Conservation (phyloP, 2,888 invertebrate genomes). For the Thymelicus lineola region DNA sequence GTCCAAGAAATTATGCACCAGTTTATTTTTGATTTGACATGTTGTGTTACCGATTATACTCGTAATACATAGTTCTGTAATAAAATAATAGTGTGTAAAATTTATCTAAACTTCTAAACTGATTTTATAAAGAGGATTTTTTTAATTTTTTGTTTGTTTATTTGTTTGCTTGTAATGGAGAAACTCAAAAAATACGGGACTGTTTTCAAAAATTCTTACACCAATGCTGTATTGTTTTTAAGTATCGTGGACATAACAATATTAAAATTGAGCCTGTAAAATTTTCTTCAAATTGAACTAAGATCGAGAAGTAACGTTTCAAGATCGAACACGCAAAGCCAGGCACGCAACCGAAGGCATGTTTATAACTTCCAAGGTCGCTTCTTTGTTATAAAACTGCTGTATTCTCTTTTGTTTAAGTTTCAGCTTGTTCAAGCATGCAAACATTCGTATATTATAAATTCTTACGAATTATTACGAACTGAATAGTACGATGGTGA, state of each 20-base stretch:
- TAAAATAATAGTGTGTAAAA: too few relatives aligned
- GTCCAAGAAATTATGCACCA: too few relatives aligned
- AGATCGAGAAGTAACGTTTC: background rate
- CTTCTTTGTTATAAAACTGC: slow-evolving; percentile 29
- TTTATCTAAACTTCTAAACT: too few relatives aligned
- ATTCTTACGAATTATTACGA: slow-evolving; percentile 26
- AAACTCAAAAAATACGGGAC: too few relatives aligned
- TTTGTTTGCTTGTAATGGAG: too few relatives aligned
- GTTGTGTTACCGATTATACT: too few relatives aligned
- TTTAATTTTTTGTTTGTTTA: too few relatives aligned
- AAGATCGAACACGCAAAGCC: slow-evolving; percentile 22
- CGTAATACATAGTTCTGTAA: too few relatives aligned
- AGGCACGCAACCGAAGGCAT: slow-evolving; percentile 18
- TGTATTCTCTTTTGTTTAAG: slow-evolving; percentile 29
- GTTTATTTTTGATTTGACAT: too few relatives aligned
- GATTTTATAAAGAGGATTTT: too few relatives aligned
- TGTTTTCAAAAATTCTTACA: too few relatives aligned
- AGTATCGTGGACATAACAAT: background rate
- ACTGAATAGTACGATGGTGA: slow-evolving; percentile 39
- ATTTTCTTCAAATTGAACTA: background rate
- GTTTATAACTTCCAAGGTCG: slow-evolving; percentile 36
- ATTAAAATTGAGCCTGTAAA: background rate
- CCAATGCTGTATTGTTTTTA: too few relatives aligned
- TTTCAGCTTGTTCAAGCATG: slow-evolving; percentile 31
- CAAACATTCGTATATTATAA: slow-evolving; percentile 16